A percentile compares a stretch with the other conserved stretches of the same genome.
These are phyloP conservation scores for Aspidiotus rigidus DNA, from an alignment of 2,888 invertebrate genomes.

Conservation along the genomic window DNA sequence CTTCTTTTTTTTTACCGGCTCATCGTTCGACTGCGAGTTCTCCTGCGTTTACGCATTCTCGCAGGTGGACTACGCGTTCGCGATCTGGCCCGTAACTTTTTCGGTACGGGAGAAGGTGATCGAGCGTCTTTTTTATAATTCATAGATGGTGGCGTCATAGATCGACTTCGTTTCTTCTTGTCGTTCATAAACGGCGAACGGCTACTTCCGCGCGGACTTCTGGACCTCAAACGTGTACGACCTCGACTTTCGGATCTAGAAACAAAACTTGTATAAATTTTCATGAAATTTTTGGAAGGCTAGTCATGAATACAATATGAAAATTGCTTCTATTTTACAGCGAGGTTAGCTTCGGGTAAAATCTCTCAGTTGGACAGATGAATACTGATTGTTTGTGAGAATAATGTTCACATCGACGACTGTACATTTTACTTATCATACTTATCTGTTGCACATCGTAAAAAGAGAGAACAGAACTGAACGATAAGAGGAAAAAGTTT, in stretches of 20 bases:
- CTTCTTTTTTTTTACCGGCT: too few species aligned
- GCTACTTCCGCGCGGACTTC: slow-evolving; percentile 8
- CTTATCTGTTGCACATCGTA: too few species aligned
- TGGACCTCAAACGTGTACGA: slow-evolving; percentile 43
- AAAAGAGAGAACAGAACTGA: too few species aligned
- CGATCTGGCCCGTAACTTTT: slow-evolving; percentile 13
- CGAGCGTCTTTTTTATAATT: slow-evolving; percentile 9
- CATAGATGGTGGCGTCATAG: background rate
- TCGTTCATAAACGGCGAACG: slow-evolving; percentile 1
- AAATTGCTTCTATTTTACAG: too few species aligned
- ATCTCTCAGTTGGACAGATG: too few species aligned
- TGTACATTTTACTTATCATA: too few species aligned
- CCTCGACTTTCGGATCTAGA: slow-evolving; percentile 43
- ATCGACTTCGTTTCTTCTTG: slow-evolving; percentile 1
- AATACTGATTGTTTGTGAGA: too few species aligned
- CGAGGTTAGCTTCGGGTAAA: too few species aligned
- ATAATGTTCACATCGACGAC: too few species aligned
- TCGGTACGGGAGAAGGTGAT: background rate
- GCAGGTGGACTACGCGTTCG: background rate
- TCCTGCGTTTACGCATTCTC: slow-evolving; percentile 9
- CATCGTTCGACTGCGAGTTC: slow-evolving; percentile 10
- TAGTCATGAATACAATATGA: background rate
- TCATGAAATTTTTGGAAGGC: background rate
- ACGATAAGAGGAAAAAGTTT: too few species aligned
- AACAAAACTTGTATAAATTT: background rate